Evolutionary conservation across 2,888 invertebrate species (phyloP), one percentile per base, ranked within the genome.

Genomic region (Drosophila aldrichi): DNA sequence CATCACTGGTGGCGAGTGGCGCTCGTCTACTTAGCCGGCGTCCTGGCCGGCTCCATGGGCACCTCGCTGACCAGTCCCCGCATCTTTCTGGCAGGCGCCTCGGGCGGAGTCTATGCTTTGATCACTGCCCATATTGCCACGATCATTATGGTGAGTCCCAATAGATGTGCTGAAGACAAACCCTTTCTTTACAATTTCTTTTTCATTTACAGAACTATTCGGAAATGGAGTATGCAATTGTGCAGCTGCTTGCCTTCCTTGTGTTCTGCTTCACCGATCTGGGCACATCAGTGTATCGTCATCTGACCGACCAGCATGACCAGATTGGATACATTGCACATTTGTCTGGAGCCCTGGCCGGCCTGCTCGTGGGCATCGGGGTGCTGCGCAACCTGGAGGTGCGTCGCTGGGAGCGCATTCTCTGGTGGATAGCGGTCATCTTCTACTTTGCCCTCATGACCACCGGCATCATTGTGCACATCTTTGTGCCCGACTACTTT

Each of bases 281-380:
- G 55, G 97, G 97, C 25, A 96, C 97, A 14, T 98, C 99, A 0
- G 95, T 99, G 38, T 98, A 98, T 93, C 96, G 97, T 18, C 98
- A 98, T 92, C 94, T 95, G 69, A 94, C 95, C 20, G 94, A 95
- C 56, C 93, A 95, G 2, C 94, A 95, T 51, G 96, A 96, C 91
- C 96, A 97, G 93, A 96, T 98, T 60, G 98, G 98, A 14, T 98
- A 99, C 91, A 96, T 97, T 1, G 99, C 99, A 9, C 99, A 99
- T 93, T 93, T 98, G 51, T 98, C 97, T 0, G 98, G 99, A 2
- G 97, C 97, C 46, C 81, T 98, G 2, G 97, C 98, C 60, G 99
- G 99, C 1, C 82, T 91, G 7, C 94, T 97, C 20, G 96, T 97
- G 40, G 97, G 97, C 20, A 96, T 97, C 70, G 96, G 97, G 12